phyloP scores from a whole-genome alignment of 2,113 vertebrate species.

The Cnemophilus loriae region DNA sequence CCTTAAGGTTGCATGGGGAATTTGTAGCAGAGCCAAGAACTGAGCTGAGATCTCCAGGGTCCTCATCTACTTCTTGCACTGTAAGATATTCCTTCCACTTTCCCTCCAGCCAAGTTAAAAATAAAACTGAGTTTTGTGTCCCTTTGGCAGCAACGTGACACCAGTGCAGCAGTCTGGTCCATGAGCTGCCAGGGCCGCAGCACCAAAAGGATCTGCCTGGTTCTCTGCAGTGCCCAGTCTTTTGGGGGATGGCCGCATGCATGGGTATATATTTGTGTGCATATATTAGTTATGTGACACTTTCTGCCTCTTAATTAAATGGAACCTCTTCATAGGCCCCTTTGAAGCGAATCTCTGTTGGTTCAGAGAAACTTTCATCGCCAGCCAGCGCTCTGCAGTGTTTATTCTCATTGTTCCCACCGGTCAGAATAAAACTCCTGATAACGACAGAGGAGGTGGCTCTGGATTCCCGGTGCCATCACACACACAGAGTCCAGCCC shows the following conservation, averaged over 20 bases:
- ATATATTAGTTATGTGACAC: neutral
- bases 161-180: neutral
- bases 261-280: rapidly evolving
- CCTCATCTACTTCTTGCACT: neutral
- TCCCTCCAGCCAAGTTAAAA: neutral
- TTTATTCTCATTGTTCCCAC: neutral
- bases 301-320: constrained; percentile 32
- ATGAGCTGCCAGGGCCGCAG: neutral
- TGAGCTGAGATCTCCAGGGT: neutral
- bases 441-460: neutral
- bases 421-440: constrained; percentile 30
- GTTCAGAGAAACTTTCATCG: constrained; percentile 1
- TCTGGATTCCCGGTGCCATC: neutral
- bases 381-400: neutral
- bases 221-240: neutral
- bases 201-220: neutral
- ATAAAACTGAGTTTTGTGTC: neutral
- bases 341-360: constrained; percentile 34
- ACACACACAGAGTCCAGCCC: neutral
- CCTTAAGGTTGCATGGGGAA: neutral
- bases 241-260: neutral
- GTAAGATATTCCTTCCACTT: neutral
- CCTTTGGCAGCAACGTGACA: neutral
- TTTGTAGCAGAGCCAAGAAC: neutral
- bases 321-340: constrained; percentile 17